Evolutionary conservation across 2,113 vertebrate genomes (phyloP), one percentile per base, ranked within the genome.

Genomic region (Nyctereutes procyonoides): DNA sequence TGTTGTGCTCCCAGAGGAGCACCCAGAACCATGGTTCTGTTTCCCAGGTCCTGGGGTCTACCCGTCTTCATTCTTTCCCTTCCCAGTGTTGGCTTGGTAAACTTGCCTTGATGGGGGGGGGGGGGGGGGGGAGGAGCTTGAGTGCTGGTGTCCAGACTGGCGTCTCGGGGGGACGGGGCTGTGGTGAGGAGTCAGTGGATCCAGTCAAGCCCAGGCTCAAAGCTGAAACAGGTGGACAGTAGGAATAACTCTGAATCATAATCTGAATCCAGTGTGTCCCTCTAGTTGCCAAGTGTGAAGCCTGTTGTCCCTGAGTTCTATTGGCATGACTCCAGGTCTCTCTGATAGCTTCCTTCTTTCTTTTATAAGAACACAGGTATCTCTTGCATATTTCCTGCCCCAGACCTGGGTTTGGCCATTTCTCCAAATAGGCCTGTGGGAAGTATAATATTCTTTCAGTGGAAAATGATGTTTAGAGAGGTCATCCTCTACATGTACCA

Each of bases 91-190:
- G 4, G 0, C 65, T 60, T n/a, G 6, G 82, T 35, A 55, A 8
- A 3, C 3, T 24, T 8, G 32, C 10, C 55, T 20, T 14, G 1
- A 28, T 1, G 5, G 14, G 35, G 30, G 48, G 11, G 1, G 19
- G 20, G 8, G 7, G 58, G 58, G 16, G 0, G 19, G 26, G 15
- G 10, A 22, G 32, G 12, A 35, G n/a, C 35, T 2, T 28, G 7
- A 38, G 32, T 13, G 28, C n/a, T 28, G 71, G 28, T 30, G 2
- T 2, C 3, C 0, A 30, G 24, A n/a, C 35, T 1, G 0, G 12
- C n/a, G 26, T 38, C 53, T 58, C 20, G 16, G n/a, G 30, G 7
- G 56, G 63, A 26, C 0, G 3, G 53, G 58, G 22, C 24, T 13
- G 10, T 53, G 81, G 4, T 10, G n/a, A 92, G 30, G 55, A 28